Conservation (phyloP, 2,888 invertebrate species). For the Leptogaster cylindrica region DNA sequence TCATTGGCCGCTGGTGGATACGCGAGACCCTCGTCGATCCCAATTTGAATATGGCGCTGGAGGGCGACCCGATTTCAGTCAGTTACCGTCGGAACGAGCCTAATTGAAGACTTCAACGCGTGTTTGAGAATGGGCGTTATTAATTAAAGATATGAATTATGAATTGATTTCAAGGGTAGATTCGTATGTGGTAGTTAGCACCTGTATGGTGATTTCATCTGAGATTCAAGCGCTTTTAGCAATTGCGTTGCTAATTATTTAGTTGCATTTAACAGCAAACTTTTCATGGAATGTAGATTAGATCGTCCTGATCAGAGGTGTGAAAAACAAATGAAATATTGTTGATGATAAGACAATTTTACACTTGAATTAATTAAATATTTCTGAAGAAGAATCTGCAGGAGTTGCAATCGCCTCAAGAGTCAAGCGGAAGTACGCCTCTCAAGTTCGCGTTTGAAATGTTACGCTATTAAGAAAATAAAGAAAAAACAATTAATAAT, state of each 20-base stretch:
- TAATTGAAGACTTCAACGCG: slow-evolving; percentile 29
- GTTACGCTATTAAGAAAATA: no score
- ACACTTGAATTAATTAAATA: no score
- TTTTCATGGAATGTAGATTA: neutral
- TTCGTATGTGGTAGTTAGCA: slow-evolving; percentile 22
- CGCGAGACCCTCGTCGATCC: neutral
- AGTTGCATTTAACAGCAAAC: no score
- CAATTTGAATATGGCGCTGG: slow-evolving; percentile 18
- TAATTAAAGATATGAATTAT: slow-evolving; percentile 45
- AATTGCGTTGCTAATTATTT: slow-evolving; percentile 24
- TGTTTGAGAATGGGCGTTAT: slow-evolving; percentile 45
- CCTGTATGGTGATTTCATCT: slow-evolving; percentile 20
- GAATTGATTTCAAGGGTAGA: slow-evolving; percentile 37
- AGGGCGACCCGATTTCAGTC: neutral
- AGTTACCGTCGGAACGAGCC: neutral
- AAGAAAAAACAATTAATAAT: no score
- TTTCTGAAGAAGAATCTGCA: no score
- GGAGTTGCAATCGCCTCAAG: no score
- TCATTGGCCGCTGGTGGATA: neutral
- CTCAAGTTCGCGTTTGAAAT: no score
- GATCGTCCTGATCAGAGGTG: slow-evolving; percentile 10
- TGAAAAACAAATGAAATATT: no score
- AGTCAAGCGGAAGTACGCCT: no score
- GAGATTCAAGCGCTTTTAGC: neutral
- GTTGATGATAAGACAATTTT: no score